Evolutionary conservation across 2,797 vertebrate species (phyloP).

Genomic region (Helostoma temminkii): DNA sequence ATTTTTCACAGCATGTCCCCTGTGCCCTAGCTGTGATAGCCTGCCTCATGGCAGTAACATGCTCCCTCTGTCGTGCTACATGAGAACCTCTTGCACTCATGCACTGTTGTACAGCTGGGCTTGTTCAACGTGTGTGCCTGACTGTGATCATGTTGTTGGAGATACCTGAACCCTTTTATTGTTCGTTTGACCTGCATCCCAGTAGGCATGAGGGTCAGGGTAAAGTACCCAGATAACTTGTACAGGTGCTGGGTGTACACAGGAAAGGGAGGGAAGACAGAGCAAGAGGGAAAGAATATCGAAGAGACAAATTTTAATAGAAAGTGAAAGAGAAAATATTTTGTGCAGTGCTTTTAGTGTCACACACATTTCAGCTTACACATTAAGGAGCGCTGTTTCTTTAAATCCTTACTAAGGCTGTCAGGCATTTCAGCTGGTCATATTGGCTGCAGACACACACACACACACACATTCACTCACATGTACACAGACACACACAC

Average conservation of each 20-base stretch:
- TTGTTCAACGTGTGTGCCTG: conserved; percentile 37
- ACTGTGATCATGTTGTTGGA: conserved; percentile 60
- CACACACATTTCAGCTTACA: conserved; percentile 30
- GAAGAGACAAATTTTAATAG: conserved; percentile 10
- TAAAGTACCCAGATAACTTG: conserved; percentile 60
- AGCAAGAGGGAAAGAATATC: not conserved
- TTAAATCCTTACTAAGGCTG: conserved; percentile 67
- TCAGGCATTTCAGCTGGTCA: conserved; percentile 75
- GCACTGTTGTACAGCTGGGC: conserved; percentile 66
- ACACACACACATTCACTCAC: conserved; percentile 57
- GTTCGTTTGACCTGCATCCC: conserved; percentile 77
- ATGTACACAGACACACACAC: conserved; percentile 59
- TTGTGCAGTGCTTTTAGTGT: not conserved
- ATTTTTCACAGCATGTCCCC: conserved; percentile 75
- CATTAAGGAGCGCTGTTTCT: conserved; percentile 63
- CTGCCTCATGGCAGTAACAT: conserved; percentile 54
- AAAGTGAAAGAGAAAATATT: conserved; percentile 7
- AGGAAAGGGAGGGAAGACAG: conserved; percentile 3
- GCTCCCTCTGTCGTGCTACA: conserved; percentile 55
- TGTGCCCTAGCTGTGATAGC: conserved; percentile 59
- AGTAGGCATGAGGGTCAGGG: conserved; percentile 73
- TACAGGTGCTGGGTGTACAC: conserved; percentile 67
- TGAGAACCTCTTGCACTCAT: conserved; percentile 51
- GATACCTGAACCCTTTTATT: conserved; percentile 78
- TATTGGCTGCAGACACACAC: conserved; percentile 69